Evolutionary conservation across 2,113 vertebrate genomes (phyloP).

Genomic region (Microcebus murinus): DNA sequence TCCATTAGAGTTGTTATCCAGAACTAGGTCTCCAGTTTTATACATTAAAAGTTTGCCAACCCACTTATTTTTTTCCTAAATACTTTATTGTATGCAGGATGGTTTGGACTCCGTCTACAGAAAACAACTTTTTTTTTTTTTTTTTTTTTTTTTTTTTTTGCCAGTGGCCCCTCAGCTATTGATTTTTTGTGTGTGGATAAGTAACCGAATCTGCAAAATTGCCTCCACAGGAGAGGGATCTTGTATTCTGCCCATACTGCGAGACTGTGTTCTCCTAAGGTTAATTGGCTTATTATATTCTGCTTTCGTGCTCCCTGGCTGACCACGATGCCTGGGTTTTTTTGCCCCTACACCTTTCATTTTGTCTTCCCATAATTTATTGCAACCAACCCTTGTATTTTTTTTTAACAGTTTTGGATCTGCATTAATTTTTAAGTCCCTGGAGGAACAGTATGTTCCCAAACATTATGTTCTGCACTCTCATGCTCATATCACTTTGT

Average conservation of each 20-base stretch:
- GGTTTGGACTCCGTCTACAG: slow-evolving; percentile 46
- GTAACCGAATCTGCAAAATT: slow-evolving; percentile 37
- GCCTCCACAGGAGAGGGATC: background rate
- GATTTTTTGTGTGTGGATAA: slow-evolving; percentile 26
- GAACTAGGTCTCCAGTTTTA: background rate
- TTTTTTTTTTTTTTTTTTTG: background rate
- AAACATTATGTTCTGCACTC: slow-evolving; percentile 75
- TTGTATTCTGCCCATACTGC: background rate
- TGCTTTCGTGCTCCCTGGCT: background rate
- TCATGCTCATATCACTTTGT: slow-evolving; percentile 64
- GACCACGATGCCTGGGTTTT: background rate
- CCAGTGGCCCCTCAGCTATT: slow-evolving; percentile 24
- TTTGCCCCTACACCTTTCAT: slow-evolving; percentile 45
- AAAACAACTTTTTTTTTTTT: background rate
- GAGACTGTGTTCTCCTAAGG: background rate
- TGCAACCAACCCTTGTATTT: slow-evolving; percentile 46
- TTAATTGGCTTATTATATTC: slow-evolving; percentile 35
- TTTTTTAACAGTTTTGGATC: slow-evolving; percentile 56
- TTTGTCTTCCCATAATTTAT: slow-evolving; percentile 64
- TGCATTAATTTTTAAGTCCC: slow-evolving; percentile 74
- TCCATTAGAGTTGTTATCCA: slow-evolving; percentile 56
- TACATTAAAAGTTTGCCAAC: slow-evolving; percentile 55
- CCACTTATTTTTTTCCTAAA: background rate
- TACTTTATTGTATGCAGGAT: background rate
- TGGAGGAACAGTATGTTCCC: slow-evolving; percentile 65